Base-by-base conservation (phyloP, 2,113 vertebrate species). In the Psittacus erithacus region DNA sequence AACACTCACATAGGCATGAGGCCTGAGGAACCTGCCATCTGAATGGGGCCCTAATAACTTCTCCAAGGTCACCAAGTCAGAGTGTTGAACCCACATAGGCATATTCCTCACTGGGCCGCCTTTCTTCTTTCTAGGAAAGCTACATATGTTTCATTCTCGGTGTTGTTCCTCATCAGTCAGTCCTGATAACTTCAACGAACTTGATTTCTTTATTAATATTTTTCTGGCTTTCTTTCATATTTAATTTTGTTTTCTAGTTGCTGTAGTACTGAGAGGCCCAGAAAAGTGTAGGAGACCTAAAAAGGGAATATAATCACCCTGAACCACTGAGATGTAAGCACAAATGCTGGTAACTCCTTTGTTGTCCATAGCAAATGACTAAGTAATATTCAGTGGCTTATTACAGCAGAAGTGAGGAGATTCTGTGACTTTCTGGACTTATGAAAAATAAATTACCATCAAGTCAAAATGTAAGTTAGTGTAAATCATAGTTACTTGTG, bases 1-100 rank as follows among this genome's bases (percentile, higher is more conserved):
- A 83, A 83, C 0, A 52, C 17, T 44, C 5, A 0, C 18, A 39
- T 16, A 46, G 41, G 13, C 1, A 0, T 25, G 73, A 59, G 19
- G 31, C 11, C 50, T 63, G 23, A 69, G 53, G 19, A 94, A 77
- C 82, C 38, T 63, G 17, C 17, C 22, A 15, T 53, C 16, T 81
- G 41, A 70, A 73, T 27, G 24, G 25, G 47, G 18, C 15, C 17
- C 24, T 82, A 73, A 65, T 38, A 77, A 74, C 60, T 28, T 60
- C 11, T 39, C 12, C 53, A 88, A 88, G 25, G 44, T 74, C 67
- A 59, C 13, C 2, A 2, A 65, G 53, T 27, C 10, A 71, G 10
- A 14, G 15, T 71, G n/a, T 65, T 52, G 47, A 85, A 65, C 5
- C 18, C 25, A 53, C 20, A n/a, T 7, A 13, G 86, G 9, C 20